Percentiles rank a stretch among this genome's conserved stretches.
These are phyloP conservation scores for Neelides sp. DNA, from an alignment of 1,140 invertebrate genomes.

Conservation along the genomic window DNA sequence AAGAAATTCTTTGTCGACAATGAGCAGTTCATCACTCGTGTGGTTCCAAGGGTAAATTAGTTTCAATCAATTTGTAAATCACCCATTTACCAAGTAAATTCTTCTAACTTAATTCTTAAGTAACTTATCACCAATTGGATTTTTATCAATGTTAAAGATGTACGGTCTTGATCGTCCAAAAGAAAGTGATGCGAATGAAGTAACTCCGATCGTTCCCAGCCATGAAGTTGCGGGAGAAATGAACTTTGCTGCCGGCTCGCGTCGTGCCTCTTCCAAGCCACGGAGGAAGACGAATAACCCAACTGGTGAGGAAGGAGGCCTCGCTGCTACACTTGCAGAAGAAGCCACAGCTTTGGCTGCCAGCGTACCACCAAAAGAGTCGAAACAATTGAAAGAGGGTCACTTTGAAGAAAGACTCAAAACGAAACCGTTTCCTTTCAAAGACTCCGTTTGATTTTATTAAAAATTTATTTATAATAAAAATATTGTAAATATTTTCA, in stretches of 20 bases:
- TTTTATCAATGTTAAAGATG: too few relatives aligned
- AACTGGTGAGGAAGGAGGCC: constrained; percentile 17
- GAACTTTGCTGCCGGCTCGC: constrained; percentile 19
- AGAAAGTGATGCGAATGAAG: too few relatives aligned
- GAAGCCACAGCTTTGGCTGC: background rate
- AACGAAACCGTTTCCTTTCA: constrained; percentile 23
- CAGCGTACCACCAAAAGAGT: background rate
- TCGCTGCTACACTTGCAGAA: constrained; percentile 1
- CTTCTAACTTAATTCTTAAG: too few relatives aligned
- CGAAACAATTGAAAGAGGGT: constrained; percentile 4
- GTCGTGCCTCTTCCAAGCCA: constrained; percentile 23
- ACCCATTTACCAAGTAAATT: too few relatives aligned
- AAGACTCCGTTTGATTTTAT: constrained; percentile 19
- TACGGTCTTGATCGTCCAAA: too few relatives aligned
- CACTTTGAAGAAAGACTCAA: constrained; percentile 20
- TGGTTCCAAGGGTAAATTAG: constrained; percentile 29
- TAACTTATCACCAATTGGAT: too few relatives aligned
- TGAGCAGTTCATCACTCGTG: constrained; percentile 34
- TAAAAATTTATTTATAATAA: too few relatives aligned
- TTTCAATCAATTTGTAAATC: too few relatives aligned
- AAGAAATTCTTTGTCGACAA: constrained; percentile 54
- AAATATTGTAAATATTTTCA: too few relatives aligned
- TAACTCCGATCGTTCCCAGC: too few relatives aligned
- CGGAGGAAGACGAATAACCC: constrained; percentile 17
- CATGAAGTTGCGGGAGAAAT: constrained; percentile 17